A percentile compares a stretch with the other conserved stretches of the same genome.
Evolutionary conservation across 2,797 vertebrate species (phyloP).

Genomic region (Danio aesculapii): DNA sequence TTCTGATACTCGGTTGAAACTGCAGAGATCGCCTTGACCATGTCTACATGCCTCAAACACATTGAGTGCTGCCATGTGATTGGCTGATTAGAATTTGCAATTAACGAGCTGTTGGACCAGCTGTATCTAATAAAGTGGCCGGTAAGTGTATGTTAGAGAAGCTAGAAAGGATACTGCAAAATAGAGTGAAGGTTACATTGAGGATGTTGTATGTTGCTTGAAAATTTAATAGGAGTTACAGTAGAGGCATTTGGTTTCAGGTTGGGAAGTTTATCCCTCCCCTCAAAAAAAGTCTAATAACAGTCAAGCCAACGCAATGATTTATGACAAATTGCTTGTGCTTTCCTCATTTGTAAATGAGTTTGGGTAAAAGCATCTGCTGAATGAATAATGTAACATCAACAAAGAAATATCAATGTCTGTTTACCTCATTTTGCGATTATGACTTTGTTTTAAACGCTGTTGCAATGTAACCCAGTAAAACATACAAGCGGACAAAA

Average conservation of each 20-base stretch:
- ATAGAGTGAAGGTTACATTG: neutral
- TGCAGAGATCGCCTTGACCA: no score
- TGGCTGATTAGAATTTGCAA: no score
- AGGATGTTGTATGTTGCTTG: neutral
- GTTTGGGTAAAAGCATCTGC: constrained; percentile 4
- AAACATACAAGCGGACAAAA: constrained; percentile 12
- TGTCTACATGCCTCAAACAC: no score
- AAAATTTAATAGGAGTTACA: neutral
- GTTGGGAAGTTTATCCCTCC: neutral
- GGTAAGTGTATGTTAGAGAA: no score
- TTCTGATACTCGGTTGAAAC: no score
- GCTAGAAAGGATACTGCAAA: neutral
- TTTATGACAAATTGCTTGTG: neutral
- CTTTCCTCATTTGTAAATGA: neutral
- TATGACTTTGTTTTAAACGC: neutral
- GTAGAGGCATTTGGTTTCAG: neutral
- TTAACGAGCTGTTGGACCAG: no score
- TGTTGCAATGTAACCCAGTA: constrained; percentile 14
- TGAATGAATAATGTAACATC: neutral
- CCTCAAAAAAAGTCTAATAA: neutral
- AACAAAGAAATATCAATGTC: neutral
- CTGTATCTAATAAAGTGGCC: no score
- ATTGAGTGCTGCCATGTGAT: no score
- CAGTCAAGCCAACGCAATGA: neutral
- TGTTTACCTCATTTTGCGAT: constrained; percentile 4